Evolutionary conservation across 2,797 vertebrate genomes (phyloP).

Genomic region (Propithecus deckenii): DNA sequence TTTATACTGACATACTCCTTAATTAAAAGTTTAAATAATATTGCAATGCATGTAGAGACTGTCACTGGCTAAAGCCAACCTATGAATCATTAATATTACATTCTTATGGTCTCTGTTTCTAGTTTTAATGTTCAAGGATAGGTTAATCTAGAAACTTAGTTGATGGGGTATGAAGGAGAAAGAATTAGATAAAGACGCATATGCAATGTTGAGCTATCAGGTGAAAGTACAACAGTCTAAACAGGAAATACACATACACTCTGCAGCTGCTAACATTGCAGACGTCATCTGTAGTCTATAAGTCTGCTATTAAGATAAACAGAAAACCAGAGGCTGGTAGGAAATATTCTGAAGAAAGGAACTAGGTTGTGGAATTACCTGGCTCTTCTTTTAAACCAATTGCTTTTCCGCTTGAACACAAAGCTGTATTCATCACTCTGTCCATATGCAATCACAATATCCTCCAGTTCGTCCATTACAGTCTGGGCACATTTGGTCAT

Average conservation of each 20-base stretch:
- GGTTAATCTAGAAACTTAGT: background rate
- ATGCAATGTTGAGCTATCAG: background rate
- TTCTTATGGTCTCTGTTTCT: constrained; percentile 17
- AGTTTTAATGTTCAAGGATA: background rate
- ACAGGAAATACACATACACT: background rate
- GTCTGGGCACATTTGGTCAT: constrained; percentile 94
- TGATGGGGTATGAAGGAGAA: background rate
- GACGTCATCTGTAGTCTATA: background rate
- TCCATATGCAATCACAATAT: constrained; percentile 94
- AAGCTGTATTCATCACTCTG: constrained; percentile 99
- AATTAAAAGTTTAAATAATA: constrained; percentile 34
- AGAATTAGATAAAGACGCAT: background rate
- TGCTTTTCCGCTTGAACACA: constrained; percentile 94
- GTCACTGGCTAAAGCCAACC: background rate
- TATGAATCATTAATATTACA: background rate
- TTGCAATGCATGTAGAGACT: background rate
- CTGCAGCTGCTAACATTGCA: background rate
- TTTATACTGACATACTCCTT: background rate
- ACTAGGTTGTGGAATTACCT: constrained; percentile 87
- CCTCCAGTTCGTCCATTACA: constrained; percentile 96
- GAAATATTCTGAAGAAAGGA: background rate
- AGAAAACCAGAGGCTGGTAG: background rate
- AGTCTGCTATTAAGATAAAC: background rate
- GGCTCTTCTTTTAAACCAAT: constrained; percentile 97
- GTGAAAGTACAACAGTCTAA: background rate